These are phyloP conservation scores for Antitype chi DNA, from an alignment of 2,888 invertebrate species.

Conservation along the genomic window DNA sequence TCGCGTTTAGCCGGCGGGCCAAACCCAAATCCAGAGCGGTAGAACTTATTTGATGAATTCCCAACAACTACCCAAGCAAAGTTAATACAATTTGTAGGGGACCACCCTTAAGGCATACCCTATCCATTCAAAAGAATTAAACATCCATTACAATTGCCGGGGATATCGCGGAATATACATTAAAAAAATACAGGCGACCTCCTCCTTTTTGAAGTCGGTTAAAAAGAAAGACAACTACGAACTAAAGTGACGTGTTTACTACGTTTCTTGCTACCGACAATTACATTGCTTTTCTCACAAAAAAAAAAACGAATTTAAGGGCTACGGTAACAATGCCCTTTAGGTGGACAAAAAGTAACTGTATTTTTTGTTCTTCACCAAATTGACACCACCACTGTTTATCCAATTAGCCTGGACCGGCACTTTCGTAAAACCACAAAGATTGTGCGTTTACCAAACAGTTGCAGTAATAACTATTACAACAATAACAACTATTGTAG, in stretches of 20 bases:
- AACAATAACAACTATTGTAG: conserved; percentile 49
- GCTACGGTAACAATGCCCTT: conserved; percentile 30
- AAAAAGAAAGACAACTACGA: conserved; percentile 7
- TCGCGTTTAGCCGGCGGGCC: too few species aligned
- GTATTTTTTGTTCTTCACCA: conserved; percentile 32
- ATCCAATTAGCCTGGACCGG: conserved; percentile 51
- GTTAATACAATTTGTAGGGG: too few species aligned
- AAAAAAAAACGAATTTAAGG: conserved; percentile 2
- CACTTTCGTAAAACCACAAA: conserved; percentile 63
- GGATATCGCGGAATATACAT: too few species aligned
- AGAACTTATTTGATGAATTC: too few species aligned
- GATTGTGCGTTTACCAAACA: conserved; percentile 50
- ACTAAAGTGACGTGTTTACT: conserved; percentile 10
- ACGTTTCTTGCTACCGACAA: conserved; percentile 22
- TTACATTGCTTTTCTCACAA: conserved; percentile 20
- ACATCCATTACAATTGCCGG: too few species aligned
- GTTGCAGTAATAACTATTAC: conserved; percentile 55
- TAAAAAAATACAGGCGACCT: too few species aligned
- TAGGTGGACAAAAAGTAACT: neutral
- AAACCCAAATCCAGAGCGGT: too few species aligned
- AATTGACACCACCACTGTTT: conserved; percentile 44
- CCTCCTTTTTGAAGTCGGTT: too few species aligned
- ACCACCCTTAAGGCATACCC: too few species aligned
- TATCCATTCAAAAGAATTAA: too few species aligned
- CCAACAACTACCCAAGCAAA: too few species aligned